Conservation (phyloP, 2,113 vertebrate genomes). For the Ia io region DNA sequence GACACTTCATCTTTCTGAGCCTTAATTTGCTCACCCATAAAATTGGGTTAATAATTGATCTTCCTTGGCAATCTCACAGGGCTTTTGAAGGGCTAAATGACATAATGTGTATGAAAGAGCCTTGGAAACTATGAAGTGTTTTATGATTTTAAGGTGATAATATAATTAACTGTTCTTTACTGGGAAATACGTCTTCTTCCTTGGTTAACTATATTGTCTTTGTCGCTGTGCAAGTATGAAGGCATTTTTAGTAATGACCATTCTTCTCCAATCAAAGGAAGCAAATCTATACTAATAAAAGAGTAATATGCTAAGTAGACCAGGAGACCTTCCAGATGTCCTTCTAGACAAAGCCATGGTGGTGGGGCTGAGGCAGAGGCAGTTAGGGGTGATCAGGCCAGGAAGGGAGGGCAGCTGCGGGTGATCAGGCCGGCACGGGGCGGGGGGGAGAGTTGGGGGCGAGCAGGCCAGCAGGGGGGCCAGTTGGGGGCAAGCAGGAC, state of each 20-base stretch:
- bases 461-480: too few species aligned
- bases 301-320: too few species aligned
- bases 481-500: too few species aligned
- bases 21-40: slow-evolving; percentile 51
- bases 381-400: too few species aligned
- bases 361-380: too few species aligned
- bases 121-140: not conserved
- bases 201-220: not conserved
- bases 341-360: too few species aligned
- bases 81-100: slow-evolving; percentile 18
- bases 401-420: too few species aligned
- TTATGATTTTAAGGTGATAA: not conserved
- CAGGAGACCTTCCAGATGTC: too few species aligned
- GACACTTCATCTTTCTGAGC: slow-evolving; percentile 33
- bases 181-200: not conserved
- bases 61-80: not conserved
- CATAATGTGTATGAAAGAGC: not conserved
- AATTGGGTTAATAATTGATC: slow-evolving; percentile 56
- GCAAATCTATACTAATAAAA: not conserved
- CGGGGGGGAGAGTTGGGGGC: too few species aligned
- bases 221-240: not conserved
- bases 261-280: slow-evolving; percentile 13
- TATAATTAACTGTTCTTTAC: not conserved
- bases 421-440: too few species aligned
- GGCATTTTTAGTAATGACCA: slow-evolving; percentile 22